Percentiles rank a stretch among this genome's conserved stretches.
Evolutionary conservation across 2,113 vertebrate genomes (phyloP).

Genomic region (Psittacula cyanocephala): DNA sequence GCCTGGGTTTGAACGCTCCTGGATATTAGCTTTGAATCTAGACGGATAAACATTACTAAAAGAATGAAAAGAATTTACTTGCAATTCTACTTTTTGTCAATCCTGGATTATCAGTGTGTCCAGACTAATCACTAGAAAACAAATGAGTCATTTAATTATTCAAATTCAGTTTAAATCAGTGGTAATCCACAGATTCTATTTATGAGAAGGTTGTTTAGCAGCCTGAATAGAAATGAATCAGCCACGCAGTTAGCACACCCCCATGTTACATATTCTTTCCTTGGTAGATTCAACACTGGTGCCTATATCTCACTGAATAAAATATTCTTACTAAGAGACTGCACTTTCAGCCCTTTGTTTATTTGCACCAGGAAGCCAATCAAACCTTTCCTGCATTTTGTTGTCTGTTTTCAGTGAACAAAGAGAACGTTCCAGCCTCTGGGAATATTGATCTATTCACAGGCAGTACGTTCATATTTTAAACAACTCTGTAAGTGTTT

Average conservation of each 20-base stretch:
- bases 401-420: neutral
- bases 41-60: neutral
- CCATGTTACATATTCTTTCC: neutral
- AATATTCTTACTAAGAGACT: neutral
- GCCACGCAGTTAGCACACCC: fast-evolving
- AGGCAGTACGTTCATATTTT: neutral
- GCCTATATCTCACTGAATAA: neutral
- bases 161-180: neutral
- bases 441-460: neutral
- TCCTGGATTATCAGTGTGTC: neutral
- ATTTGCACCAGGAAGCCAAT: neutral
- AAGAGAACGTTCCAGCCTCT: neutral
- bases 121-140: neutral
- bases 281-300: neutral
- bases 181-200: neutral
- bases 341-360: neutral
- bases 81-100: neutral
- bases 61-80: neutral
- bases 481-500: neutral
- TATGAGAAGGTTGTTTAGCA: neutral
- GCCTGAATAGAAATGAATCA: neutral
- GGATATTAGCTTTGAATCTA: neutral
- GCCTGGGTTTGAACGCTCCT: neutral
- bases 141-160: neutral
- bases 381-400: neutral